phyloP scores from a whole-genome alignment of 2,888 invertebrate species.

The Gnatocerus cornutus region DNA sequence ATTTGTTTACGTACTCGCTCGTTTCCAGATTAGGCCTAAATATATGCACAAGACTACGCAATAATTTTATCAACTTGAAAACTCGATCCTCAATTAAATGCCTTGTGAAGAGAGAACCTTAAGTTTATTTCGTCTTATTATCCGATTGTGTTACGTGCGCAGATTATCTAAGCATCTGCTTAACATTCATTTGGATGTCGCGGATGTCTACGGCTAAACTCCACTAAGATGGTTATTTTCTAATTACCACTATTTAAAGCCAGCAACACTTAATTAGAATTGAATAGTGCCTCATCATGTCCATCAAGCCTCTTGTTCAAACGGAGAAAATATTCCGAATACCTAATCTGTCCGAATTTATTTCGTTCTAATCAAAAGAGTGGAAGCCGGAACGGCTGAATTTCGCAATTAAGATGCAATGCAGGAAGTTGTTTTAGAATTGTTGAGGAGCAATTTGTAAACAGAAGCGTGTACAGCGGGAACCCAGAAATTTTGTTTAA shows the following conservation, averaged over 20 bases:
- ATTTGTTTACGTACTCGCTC: constrained; percentile 68
- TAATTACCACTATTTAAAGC: constrained; percentile 47
- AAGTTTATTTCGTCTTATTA: constrained; percentile 64
- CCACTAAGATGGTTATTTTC: constrained; percentile 42
- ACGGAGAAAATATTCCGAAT: constrained; percentile 3
- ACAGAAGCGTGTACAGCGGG: background rate
- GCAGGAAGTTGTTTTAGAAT: background rate
- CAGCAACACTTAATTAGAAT: constrained; percentile 46
- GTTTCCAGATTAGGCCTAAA: constrained; percentile 68
- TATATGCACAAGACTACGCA: constrained; percentile 64
- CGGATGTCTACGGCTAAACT: constrained; percentile 23
- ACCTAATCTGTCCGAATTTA: constrained; percentile 1
- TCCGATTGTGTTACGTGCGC: constrained; percentile 62
- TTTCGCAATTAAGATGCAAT: constrained; percentile 10
- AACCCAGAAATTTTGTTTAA: too few species aligned
- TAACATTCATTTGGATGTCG: constrained; percentile 50
- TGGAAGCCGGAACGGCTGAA: background rate
- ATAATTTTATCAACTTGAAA: constrained; percentile 67
- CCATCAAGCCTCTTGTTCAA: constrained; percentile 19
- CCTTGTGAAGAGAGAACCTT: constrained; percentile 59
- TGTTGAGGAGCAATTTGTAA: constrained; percentile 4
- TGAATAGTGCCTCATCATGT: constrained; percentile 37
- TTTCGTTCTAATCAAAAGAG: constrained; percentile 7
- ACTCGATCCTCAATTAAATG: constrained; percentile 68
- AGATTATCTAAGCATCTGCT: constrained; percentile 56